phyloP scores from a whole-genome alignment of 2,113 vertebrate species.

The Hydrolagus affinis region DNA sequence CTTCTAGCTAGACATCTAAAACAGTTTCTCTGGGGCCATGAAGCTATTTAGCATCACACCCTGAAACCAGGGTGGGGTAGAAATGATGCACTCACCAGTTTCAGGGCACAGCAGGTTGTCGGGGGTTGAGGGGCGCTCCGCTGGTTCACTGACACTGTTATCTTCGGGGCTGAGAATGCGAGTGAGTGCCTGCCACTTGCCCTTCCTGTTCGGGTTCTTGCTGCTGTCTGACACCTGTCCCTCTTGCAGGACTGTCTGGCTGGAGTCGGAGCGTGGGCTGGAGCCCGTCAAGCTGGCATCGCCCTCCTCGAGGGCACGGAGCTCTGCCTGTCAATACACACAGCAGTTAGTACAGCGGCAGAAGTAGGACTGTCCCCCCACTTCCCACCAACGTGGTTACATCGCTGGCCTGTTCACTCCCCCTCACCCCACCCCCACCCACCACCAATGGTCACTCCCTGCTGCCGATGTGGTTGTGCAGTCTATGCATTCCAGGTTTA shows the following conservation, averaged over 20 bases:
- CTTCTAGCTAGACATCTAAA: too few species aligned
- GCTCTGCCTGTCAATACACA: slow-evolving; percentile 67
- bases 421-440: too few species aligned
- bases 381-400: too few species aligned
- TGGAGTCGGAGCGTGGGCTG: slow-evolving; percentile 80
- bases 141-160: slow-evolving; percentile 46
- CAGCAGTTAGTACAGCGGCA: neutral
- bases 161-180: slow-evolving; percentile 75
- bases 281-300: slow-evolving; percentile 80
- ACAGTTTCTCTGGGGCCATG: neutral
- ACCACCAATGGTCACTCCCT: neutral
- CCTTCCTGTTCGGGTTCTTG: slow-evolving; percentile 57
- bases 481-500: slow-evolving; percentile 36
- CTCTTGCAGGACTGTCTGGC: slow-evolving; percentile 66
- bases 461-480: too few species aligned
- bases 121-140: slow-evolving; percentile 47
- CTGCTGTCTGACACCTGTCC: slow-evolving; percentile 42
- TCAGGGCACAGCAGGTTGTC: neutral
- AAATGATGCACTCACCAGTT: neutral
- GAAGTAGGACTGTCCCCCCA: too few species aligned
- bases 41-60: too few species aligned
- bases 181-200: slow-evolving; percentile 84
- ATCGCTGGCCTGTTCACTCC: too few species aligned
- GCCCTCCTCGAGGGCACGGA: slow-evolving; percentile 89
- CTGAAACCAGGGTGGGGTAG: neutral